phyloP scores from a whole-genome alignment of 2,113 vertebrate genomes.

The Cyprinodon brontotheroides region DNA sequence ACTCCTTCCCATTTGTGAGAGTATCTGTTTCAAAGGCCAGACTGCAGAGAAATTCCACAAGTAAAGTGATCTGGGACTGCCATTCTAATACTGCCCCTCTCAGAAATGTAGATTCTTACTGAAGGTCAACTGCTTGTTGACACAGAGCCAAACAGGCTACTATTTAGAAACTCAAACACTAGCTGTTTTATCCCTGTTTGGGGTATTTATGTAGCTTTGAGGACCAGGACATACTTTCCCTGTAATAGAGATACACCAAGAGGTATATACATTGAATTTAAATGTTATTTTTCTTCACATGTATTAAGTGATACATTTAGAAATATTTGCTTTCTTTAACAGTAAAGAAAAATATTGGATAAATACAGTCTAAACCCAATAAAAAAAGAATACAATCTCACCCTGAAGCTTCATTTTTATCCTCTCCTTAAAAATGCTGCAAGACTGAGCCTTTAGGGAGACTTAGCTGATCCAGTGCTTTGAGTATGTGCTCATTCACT shows the following conservation, averaged over 20 bases:
- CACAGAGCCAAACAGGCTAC: conserved; percentile 52
- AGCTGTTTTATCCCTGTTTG: conserved; percentile 41
- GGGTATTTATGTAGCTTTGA: conserved; percentile 60
- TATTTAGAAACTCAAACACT: conserved; percentile 53
- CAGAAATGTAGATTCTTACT: conserved; percentile 50
- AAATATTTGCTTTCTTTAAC: conserved; percentile 21
- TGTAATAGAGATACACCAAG: conserved; percentile 30
- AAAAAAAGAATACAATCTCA: conserved; percentile 57
- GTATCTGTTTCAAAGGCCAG: conserved; percentile 63
- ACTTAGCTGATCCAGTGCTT: conserved; percentile 39
- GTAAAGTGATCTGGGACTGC: conserved; percentile 51
- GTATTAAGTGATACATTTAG: background rate
- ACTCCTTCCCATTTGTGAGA: conserved; percentile 42
- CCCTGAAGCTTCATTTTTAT: conserved; percentile 50
- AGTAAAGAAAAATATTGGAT: conserved; percentile 39
- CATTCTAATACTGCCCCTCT: conserved; percentile 30
- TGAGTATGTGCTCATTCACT: conserved; percentile 40
- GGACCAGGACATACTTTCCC: conserved; percentile 27
- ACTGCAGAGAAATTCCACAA: conserved; percentile 39
- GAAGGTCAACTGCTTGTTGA: conserved; percentile 68
- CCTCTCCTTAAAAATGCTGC: conserved; percentile 35
- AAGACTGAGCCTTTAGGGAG: conserved; percentile 52
- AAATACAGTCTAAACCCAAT: conserved; percentile 50
- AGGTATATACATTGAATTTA: background rate
- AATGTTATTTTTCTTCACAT: background rate